Percentiles rank a stretch among this genome's conserved stretches.
Conservation (phyloP, 2,113 vertebrate species). For the Cynoglossus semilaevis region DNA sequence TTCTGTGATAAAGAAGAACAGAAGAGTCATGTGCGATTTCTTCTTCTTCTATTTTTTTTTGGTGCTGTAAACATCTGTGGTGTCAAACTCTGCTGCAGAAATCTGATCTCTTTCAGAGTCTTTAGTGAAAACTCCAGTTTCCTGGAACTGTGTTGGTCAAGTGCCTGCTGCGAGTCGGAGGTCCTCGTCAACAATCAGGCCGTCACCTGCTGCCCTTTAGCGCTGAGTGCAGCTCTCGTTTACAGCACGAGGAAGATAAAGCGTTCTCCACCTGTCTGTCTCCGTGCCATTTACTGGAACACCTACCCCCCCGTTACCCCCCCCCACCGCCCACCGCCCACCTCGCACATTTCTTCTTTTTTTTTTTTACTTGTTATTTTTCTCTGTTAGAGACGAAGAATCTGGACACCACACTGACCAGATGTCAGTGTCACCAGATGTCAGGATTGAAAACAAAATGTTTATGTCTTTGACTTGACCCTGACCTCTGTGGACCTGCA, state of each 20-base stretch:
- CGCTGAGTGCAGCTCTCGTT: background rate
- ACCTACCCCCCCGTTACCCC: background rate
- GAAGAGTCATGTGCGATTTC: background rate
- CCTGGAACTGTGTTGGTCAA: background rate
- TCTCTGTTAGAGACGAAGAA: background rate
- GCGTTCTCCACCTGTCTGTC: background rate
- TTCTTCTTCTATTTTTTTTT: background rate
- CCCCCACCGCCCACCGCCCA: background rate
- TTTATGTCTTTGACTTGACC: background rate
- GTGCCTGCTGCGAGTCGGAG: background rate
- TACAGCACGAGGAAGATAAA: background rate
- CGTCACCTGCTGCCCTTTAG: background rate
- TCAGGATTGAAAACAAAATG: background rate
- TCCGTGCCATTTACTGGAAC: slow-evolving; percentile 1
- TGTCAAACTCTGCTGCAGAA: background rate
- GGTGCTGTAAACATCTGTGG: background rate
- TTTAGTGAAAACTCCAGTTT: background rate
- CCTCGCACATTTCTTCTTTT: too few species aligned
- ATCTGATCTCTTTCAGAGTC: background rate
- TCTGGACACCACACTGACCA: background rate
- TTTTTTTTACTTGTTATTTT: background rate
- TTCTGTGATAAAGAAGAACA: background rate
- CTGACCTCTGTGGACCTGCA: background rate
- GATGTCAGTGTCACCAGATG: slow-evolving; percentile 8
- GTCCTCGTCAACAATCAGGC: background rate